Conservation (phyloP, 2,113 vertebrate species). For the Equus przewalskii region DNA sequence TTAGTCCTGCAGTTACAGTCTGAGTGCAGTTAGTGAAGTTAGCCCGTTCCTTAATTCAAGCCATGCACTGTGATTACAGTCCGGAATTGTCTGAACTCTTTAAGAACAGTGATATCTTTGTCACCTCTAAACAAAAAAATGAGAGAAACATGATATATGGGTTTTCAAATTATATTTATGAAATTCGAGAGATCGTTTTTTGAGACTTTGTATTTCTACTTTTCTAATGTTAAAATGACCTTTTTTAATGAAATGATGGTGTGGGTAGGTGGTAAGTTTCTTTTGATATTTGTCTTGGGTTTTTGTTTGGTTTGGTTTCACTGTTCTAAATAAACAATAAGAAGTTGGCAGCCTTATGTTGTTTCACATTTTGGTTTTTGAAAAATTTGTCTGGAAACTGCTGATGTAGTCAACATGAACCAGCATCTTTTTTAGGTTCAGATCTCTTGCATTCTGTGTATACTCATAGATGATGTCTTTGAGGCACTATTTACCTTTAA, state of each 20-base stretch:
- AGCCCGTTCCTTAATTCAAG: constrained; percentile 14
- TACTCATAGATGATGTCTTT: neutral
- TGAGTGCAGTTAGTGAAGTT: neutral
- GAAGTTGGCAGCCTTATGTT: constrained; percentile 12
- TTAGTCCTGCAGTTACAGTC: constrained; percentile 13
- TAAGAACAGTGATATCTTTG: neutral
- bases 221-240: constrained; percentile 37
- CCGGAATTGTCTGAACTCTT: constrained; percentile 26
- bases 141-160: neutral
- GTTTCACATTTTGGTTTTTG: constrained; percentile 48
- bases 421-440: neutral
- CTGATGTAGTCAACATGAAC: constrained; percentile 33
- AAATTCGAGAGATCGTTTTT: neutral
- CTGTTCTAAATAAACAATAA: constrained; percentile 10
- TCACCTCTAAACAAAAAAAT: neutral
- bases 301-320: constrained; percentile 35
- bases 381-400: constrained; percentile 46
- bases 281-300: neutral
- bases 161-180: constrained; percentile 33
- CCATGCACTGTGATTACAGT: neutral
- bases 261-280: neutral
- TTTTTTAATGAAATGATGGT: constrained; percentile 44
- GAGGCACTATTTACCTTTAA: neutral
- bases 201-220: constrained; percentile 10
- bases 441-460: neutral